These are phyloP conservation scores for Dolichallabes microphthalmus DNA, from an alignment of 2,113 vertebrate species.

Conservation along the genomic window DNA sequence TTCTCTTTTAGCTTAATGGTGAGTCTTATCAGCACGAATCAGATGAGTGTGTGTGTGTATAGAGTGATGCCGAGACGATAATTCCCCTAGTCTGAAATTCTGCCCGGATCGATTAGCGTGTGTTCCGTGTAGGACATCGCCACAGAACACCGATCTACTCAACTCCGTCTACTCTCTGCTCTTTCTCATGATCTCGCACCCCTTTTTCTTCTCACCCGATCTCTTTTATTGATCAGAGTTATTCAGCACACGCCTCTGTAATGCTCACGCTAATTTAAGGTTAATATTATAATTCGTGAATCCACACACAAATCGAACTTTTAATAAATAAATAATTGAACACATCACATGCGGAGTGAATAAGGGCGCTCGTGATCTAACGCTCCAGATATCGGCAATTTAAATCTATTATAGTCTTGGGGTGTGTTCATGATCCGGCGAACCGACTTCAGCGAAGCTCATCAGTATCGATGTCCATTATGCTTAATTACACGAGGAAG, in stretches of 20 bases:
- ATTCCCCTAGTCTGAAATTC: constrained; percentile 26
- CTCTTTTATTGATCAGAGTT: background rate
- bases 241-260: background rate
- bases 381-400: background rate
- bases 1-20: background rate
- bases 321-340: background rate
- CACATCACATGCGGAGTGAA: background rate
- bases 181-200: background rate
- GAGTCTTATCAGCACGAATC: constrained; percentile 15
- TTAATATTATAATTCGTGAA: background rate
- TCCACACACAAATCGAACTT: background rate
- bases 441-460: background rate
- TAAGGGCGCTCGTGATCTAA: background rate
- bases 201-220: background rate
- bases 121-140: background rate
- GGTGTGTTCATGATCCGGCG: background rate
- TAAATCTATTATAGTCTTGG: background rate
- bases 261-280: background rate
- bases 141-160: constrained; percentile 14
- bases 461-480: background rate
- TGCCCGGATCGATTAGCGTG: constrained; percentile 13
- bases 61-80: constrained; percentile 11
- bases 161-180: background rate
- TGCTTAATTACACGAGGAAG: background rate
- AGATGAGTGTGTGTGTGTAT: background rate